Evolutionary conservation across 2,797 vertebrate genomes (phyloP), one percentile per base, ranked within the genome.

Genomic region (Acomys russatus): DNA sequence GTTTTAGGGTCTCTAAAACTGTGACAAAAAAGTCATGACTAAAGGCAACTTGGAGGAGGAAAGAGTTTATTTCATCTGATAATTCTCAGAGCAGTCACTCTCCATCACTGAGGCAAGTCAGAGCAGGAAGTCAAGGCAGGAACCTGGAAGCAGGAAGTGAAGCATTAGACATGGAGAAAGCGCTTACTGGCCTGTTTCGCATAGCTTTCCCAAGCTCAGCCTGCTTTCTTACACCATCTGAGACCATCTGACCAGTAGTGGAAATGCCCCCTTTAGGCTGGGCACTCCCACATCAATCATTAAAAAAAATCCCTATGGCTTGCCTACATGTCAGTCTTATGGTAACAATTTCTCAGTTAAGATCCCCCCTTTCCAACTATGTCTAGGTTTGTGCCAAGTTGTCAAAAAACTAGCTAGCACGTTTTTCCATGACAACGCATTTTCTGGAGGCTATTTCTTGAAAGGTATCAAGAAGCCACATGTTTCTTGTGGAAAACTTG

Each of bases 381-480:
- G 35, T 84, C 17, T 84, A 33, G 63, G 61, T 84, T 66, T 66
- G 63, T 66, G 17, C 30, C 63, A 66, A 66, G 63, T 4, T 44
- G 44, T 44, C 44, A 44, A 44, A 44, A 44, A 44, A 66, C 38
- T 49, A 66, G 30, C 59, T 63, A 84, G 82, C 38, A 49, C 20
- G 3, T n/a, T 66, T 56, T 59, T 68, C 68, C 15, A 10, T 1
- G 12, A 61, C 1, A 35, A 51, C 20, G 20, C 1, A 3, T 12
- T 56, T 10, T 28, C 77, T 1, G 1, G 22, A 59, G 56, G 56
- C 56, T 3, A 15, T 38, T 23, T 83, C 70, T 38, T 11, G 28
- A 74, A 14, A 25, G n/a, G n/a, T 20, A 44, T 7, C 2, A 0
- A 1, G 0, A 38, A 82, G 87, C 15, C 63, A 11, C 0, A 1